Percentiles rank a stretch among this genome's conserved stretches.
Evolutionary conservation across 2,888 invertebrate species (phyloP).

Genomic region (Diploptera punctata): DNA sequence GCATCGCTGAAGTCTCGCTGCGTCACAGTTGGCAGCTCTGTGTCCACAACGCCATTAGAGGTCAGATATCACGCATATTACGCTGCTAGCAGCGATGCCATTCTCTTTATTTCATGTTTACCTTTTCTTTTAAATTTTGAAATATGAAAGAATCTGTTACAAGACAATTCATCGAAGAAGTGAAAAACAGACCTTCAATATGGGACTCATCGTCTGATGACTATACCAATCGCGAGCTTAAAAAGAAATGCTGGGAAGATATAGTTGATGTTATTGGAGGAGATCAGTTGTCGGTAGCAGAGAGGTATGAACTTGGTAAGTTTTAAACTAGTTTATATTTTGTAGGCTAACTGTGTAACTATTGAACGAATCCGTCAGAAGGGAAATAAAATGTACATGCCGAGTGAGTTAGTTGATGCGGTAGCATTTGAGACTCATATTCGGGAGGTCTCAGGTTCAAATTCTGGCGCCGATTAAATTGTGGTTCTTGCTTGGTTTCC

Average conservation of each 20-base stretch:
- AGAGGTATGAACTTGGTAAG: conserved; percentile 7
- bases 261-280: not conserved
- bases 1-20: no score
- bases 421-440: no score
- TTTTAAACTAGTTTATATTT: no score
- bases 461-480: no score
- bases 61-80: not conserved
- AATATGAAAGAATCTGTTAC: not conserved
- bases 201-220: not conserved
- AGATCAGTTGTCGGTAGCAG: not conserved
- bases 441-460: no score
- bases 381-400: no score
- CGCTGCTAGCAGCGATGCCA: not conserved
- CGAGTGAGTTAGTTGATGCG: no score
- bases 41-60: no score
- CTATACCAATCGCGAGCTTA: not conserved
- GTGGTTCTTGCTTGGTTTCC: no score
- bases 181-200: not conserved
- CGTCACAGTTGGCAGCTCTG: no score
- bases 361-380: no score
- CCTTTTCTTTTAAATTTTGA: not conserved
- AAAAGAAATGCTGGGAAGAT: not conserved
- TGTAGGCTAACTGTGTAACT: no score
- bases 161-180: not conserved
- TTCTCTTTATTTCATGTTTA: not conserved